Conservation (phyloP, 2,888 invertebrate species). For the Baronia brevicornis region DNA sequence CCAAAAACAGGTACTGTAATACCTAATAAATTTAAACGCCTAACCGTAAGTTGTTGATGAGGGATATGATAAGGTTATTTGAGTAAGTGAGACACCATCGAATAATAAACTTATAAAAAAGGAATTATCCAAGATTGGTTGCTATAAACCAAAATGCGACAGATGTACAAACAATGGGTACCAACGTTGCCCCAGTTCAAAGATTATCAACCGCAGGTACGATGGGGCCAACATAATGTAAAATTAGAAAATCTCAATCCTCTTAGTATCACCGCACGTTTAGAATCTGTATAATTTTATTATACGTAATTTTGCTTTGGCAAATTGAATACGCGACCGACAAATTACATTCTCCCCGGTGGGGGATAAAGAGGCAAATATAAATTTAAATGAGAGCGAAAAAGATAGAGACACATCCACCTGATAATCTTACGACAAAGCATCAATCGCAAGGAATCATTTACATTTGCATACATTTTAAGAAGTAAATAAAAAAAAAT, state of each 20-base stretch:
- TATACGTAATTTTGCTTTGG: constrained; percentile 44
- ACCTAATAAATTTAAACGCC: no score
- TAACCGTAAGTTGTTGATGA: no score
- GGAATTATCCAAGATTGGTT: no score
- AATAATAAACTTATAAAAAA: no score
- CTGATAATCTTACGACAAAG: constrained; percentile 44
- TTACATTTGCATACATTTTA: constrained; percentile 49
- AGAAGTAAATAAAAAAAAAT: constrained; percentile 49
- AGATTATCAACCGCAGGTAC: constrained; percentile 43
- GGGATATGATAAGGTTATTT: no score
- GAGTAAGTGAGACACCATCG: no score
- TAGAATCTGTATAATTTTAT: constrained; percentile 70
- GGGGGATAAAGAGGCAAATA: constrained; percentile 23
- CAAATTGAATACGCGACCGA: constrained; percentile 45
- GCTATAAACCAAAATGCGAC: constrained; percentile 2
- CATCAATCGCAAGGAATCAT: constrained; percentile 44
- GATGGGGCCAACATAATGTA: constrained; percentile 35
- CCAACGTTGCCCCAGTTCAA: constrained; percentile 24
- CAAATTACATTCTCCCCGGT: constrained; percentile 39
- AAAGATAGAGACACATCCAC: constrained; percentile 24
- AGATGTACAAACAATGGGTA: constrained; percentile 20
- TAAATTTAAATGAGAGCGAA: constrained; percentile 18
- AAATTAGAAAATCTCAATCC: constrained; percentile 43
- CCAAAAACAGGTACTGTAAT: no score
- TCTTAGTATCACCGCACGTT: constrained; percentile 31